Conservation (phyloP, 2,797 vertebrate species). For the Esox masquinongy region DNA sequence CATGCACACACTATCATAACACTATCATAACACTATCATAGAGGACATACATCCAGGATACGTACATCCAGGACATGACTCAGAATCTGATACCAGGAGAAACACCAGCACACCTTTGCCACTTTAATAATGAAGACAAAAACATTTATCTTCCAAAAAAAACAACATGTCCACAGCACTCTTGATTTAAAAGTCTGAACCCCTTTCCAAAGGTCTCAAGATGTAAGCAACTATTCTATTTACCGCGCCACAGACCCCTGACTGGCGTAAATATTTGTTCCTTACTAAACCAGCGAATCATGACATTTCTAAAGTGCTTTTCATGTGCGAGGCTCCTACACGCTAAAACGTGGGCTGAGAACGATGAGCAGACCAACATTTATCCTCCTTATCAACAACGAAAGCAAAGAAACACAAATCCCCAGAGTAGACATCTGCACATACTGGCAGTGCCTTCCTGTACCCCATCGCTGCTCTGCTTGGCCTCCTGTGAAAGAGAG, state of each 20-base stretch:
- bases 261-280: conserved; percentile 83
- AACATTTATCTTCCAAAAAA: conserved; percentile 31
- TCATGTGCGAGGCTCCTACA: conserved; percentile 67
- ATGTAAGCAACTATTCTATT: conserved; percentile 79
- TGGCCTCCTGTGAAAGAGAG: conserved; percentile 5
- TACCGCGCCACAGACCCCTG: conserved; percentile 77
- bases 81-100: background rate
- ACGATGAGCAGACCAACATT: conserved; percentile 59
- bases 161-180: conserved; percentile 31
- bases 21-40: no score
- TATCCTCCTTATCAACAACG: conserved; percentile 63
- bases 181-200: conserved; percentile 52
- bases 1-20: conserved; percentile 3
- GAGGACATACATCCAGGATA: background rate
- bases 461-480: background rate
- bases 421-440: conserved; percentile 3
- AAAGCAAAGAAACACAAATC: conserved; percentile 46
- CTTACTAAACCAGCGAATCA: conserved; percentile 77
- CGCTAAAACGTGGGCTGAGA: conserved; percentile 71
- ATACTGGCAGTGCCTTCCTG: background rate
- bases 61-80: no score
- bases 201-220: conserved; percentile 59
- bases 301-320: conserved; percentile 78
- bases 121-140: conserved; percentile 33
- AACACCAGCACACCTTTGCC: background rate